These are phyloP conservation scores for Petrocephalus microphthalmus DNA, from an alignment of 2,113 vertebrate genomes.

Conservation along the genomic window DNA sequence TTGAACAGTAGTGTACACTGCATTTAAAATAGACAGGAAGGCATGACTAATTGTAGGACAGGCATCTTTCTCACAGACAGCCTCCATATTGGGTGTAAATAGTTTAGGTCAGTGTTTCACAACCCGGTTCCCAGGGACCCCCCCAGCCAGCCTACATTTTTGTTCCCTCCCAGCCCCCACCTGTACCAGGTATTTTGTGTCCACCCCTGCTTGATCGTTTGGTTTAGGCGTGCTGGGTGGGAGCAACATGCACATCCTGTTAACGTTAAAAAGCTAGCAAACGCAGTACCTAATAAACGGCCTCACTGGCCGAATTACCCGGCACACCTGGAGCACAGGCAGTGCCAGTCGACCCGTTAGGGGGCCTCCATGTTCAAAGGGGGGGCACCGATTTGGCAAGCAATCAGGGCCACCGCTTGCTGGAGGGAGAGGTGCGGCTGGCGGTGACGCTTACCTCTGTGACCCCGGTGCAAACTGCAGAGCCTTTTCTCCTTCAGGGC, in stretches of 20 bases:
- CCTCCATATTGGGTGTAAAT: background rate
- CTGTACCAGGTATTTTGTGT: background rate
- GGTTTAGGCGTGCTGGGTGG: background rate
- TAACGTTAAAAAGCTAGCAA: background rate
- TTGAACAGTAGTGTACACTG: too few species aligned
- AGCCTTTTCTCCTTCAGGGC: too few species aligned
- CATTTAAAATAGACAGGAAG: background rate
- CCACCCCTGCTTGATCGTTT: background rate
- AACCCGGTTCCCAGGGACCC: background rate
- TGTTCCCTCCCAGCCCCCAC: background rate
- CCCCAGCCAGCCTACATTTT: background rate
- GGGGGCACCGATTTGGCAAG: too few species aligned
- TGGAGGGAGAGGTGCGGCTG: too few species aligned
- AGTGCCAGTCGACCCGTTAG: too few species aligned
- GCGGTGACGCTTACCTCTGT: too few species aligned
- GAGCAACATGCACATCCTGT: background rate
- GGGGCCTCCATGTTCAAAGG: too few species aligned
- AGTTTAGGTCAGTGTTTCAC: background rate
- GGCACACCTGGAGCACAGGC: too few species aligned
- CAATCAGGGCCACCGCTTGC: too few species aligned
- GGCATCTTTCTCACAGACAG: background rate
- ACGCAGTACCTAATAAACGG: background rate
- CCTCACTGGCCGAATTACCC: too few species aligned
- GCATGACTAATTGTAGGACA: background rate
- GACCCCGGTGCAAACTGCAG: too few species aligned